Evolutionary conservation across 1,140 invertebrate species (phyloP).

Genomic region (Drosophila malerkotliana): DNA sequence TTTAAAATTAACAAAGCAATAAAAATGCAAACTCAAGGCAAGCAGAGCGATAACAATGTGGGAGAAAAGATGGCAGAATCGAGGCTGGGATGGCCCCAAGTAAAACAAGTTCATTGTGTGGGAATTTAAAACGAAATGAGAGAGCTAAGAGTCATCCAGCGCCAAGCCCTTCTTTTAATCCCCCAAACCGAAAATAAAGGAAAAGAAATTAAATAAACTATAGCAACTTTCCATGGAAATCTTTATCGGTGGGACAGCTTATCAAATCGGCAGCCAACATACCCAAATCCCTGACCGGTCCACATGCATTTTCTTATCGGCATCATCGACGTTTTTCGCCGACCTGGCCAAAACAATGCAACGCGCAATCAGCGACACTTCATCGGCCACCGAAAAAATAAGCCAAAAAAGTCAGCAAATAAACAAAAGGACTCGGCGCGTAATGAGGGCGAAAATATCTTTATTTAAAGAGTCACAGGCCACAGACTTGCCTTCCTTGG

Average conservation of each 20-base stretch:
- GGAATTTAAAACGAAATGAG: slow-evolving; percentile 1
- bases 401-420: slow-evolving; percentile 25
- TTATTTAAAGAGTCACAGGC: slow-evolving; percentile 70
- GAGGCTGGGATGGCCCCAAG: slow-evolving; percentile 30
- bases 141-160: neutral
- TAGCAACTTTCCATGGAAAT: slow-evolving; percentile 50
- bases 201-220: slow-evolving; percentile 20
- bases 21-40: slow-evolving; percentile 65
- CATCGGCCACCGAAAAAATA: slow-evolving; percentile 61
- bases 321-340: slow-evolving; percentile 48
- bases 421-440: slow-evolving; percentile 78
- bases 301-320: slow-evolving; percentile 64
- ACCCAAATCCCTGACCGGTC: slow-evolving; percentile 55
- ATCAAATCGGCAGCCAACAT: slow-evolving; percentile 62
- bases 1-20: slow-evolving; percentile 82
- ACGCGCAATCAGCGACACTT: slow-evolving; percentile 83
- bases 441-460: slow-evolving; percentile 82
- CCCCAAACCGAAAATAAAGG: neutral
- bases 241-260: slow-evolving; percentile 48
- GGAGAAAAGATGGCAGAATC: slow-evolving; percentile 7
- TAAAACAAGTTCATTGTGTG: slow-evolving; percentile 48
- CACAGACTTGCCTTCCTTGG: slow-evolving; percentile 42
- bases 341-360: slow-evolving; percentile 74
- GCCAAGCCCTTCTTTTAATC: slow-evolving; percentile 23
- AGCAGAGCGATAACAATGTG: slow-evolving; percentile 54